Evolutionary conservation across 2,888 invertebrate species (phyloP).

Genomic region (Nymphalis c-album): DNA sequence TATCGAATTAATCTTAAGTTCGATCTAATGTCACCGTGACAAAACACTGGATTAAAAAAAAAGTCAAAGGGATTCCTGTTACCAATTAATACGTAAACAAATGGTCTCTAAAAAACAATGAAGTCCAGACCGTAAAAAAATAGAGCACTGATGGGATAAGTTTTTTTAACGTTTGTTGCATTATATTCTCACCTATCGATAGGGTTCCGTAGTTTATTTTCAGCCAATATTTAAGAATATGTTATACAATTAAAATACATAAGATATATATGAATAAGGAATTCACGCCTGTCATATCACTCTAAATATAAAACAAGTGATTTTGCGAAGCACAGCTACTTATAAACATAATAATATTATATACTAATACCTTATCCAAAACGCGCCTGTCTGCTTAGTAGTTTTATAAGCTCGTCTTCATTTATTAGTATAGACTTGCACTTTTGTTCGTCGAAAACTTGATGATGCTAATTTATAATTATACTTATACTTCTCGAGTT

Average conservation of each 20-base stretch:
- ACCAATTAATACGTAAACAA: conserved; percentile 70
- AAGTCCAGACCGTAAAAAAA: conserved; percentile 22
- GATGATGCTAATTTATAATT: no score
- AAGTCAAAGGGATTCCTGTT: conserved; percentile 35
- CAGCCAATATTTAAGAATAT: not conserved
- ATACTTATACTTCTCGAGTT: not conserved
- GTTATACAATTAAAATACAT: no score
- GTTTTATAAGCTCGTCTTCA: no score
- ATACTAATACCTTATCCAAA: no score
- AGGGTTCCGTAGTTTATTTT: conserved; percentile 23
- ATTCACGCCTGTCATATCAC: no score
- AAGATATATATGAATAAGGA: no score
- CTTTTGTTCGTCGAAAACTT: no score
- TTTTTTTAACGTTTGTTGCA: conserved; percentile 23
- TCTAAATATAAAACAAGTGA: no score
- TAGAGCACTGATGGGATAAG: conserved; percentile 14
- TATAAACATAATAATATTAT: no score
- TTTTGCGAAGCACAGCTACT: no score
- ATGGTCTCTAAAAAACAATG: conserved; percentile 55
- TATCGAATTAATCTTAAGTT: conserved; percentile 1
- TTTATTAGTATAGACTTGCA: no score
- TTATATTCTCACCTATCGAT: conserved; percentile 8
- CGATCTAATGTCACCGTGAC: conserved; percentile 25
- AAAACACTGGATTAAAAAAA: conserved; percentile 30
- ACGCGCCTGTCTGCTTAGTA: no score